Base-by-base conservation (phyloP, 2,113 vertebrate species). In the Acrocephalus kingi region DNA sequence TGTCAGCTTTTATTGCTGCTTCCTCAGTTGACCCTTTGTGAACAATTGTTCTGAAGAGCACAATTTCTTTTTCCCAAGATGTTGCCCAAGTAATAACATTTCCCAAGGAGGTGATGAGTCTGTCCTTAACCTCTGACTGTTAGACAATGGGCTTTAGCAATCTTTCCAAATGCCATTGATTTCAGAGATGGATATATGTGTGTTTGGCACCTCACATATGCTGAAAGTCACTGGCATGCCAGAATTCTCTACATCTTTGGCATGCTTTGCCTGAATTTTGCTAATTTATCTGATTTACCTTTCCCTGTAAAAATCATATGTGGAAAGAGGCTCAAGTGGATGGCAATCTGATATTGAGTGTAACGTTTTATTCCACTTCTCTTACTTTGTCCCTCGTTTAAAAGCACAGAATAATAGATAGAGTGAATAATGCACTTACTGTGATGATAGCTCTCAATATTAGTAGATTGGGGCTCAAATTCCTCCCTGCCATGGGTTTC, bases 1-100 rank as follows among this genome's bases (percentile, higher is more conserved):
- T 98, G 97, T 98, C 98, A 98, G 93, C 95, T 55, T 97, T 98
- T 96, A 98, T 97, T 97, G 95, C 97, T 97, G 80, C 96, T 95
- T 94, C 94, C 46, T 76, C 94, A 37, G 43, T 90, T 92, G 84
- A 97, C 97, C 97, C 96, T 97, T 96, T 64, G 89, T 78, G 75
- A 97, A 86, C 62, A 79, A 96, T 96, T 75, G n/a, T 96, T 97
- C 97, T 89, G 94, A 97, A 92, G 82, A 96, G 91, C 96, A 96
- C 90, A 96, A 97, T 95, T 95, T 89, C 92, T 92, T 96, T 95
- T 94, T 93, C 93, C 87, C 73, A 25, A 85, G 93, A 88, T 97
- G 93, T 94, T 94, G 90, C 89, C 94, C 78, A 6, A 90, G 95
- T 92, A 94, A 97, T 96, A 95, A 97, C 89, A 63, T 97, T 97